These are phyloP conservation scores for Baryphthengus martii DNA, from an alignment of 2,113 vertebrate genomes.

Conservation along the genomic window DNA sequence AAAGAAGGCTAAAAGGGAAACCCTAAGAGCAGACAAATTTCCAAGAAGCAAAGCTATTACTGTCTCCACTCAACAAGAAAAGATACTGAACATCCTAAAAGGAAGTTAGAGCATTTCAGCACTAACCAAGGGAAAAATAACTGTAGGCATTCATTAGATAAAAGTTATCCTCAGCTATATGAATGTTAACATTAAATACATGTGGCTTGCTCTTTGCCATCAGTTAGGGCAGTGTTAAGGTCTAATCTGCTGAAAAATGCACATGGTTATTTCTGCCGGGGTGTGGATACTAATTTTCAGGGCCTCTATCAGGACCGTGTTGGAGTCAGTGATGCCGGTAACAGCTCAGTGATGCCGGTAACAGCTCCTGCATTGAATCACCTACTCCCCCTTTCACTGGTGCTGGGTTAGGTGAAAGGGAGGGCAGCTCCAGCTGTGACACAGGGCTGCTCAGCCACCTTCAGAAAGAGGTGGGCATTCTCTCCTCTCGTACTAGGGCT, in stretches of 20 bases:
- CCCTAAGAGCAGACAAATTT: not conserved
- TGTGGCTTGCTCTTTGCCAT: not conserved
- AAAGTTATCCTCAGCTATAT: not conserved
- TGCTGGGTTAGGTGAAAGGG: not conserved
- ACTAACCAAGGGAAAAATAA: not conserved
- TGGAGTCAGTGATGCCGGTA: not conserved
- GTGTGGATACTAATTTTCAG: not conserved
- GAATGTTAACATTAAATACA: not conserved
- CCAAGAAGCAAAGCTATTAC: not conserved
- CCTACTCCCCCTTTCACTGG: not conserved
- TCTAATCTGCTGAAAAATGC: not conserved
- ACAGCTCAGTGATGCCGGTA: not conserved
- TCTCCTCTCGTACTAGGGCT: not conserved
- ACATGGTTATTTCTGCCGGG: not conserved
- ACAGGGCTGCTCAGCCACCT: not conserved
- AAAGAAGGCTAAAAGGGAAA: not conserved
- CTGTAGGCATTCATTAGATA: not conserved
- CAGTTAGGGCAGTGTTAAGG: not conserved
- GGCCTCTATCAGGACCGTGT: not conserved
- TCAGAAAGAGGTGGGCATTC: not conserved
- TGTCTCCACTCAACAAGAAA: not conserved
- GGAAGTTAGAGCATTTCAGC: not conserved
- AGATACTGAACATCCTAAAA: not conserved
- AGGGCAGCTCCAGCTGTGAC: not conserved
- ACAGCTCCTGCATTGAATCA: not conserved